Conservation (phyloP, 92 coral and sea anemone species). For the Muricea muricata region DNA sequence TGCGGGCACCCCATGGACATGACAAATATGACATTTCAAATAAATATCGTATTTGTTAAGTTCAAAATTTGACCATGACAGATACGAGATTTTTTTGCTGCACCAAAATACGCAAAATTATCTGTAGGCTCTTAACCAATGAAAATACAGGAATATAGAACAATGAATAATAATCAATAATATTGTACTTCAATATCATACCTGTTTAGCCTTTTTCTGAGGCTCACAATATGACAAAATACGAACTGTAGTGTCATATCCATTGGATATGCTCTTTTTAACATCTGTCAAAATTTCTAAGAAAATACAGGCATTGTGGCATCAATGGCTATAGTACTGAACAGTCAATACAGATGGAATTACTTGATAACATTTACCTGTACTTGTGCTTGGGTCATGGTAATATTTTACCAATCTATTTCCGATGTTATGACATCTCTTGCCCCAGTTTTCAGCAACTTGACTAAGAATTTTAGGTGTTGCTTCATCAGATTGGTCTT, state of each 20-base stretch:
- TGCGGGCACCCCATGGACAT: too few species aligned
- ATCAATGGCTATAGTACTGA: not conserved
- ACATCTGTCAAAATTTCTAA: constrained; percentile 79
- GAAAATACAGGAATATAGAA: too few species aligned
- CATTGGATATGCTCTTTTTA: constrained; percentile 53
- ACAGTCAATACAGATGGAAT: not conserved
- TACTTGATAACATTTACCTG: not conserved
- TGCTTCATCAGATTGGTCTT: constrained; percentile 24
- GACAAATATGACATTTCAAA: too few species aligned
- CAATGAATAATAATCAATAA: too few species aligned
- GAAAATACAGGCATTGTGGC: not conserved
- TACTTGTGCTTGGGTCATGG: constrained; percentile 18
- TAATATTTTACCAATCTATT: constrained; percentile 13
- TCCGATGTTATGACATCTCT: constrained; percentile 17
- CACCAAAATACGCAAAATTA: not conserved
- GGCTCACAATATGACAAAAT: constrained; percentile 87
- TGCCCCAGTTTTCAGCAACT: constrained; percentile 39
- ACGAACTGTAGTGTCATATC: constrained; percentile 76
- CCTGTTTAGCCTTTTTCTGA: constrained; percentile 81
- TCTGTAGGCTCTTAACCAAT: too few species aligned
- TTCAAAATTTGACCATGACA: too few species aligned
- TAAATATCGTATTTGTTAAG: too few species aligned
- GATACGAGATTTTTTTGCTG: too few species aligned
- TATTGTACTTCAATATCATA: too few species aligned
- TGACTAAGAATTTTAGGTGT: constrained; percentile 23